phyloP scores from a whole-genome alignment of 1,140 invertebrate genomes.

The Proales similis region DNA sequence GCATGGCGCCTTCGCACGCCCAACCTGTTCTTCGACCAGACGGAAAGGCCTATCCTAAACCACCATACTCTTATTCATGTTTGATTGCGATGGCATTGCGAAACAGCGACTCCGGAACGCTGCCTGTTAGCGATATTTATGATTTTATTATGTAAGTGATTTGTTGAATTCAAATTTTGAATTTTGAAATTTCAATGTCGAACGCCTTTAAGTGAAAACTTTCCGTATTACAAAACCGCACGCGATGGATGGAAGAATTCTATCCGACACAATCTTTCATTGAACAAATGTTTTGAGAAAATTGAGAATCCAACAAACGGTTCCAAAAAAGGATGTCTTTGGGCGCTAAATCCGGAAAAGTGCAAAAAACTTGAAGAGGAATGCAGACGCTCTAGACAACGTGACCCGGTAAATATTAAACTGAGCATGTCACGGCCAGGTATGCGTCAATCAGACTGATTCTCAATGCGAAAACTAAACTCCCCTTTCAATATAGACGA shows the following conservation, averaged over 20 bases:
- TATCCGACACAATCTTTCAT: constrained; percentile 83
- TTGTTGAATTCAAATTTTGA: constrained; percentile 34
- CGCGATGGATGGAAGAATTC: constrained; percentile 94
- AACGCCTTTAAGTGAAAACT: constrained; percentile 74
- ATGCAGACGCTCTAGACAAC: constrained; percentile 87
- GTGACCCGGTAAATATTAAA: constrained; percentile 68
- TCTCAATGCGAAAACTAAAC: neutral
- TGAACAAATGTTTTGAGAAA: constrained; percentile 96
- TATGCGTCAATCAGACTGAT: constrained; percentile 43
- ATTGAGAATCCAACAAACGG: constrained; percentile 67
- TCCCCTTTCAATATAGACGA: too few relatives aligned
- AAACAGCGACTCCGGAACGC: constrained; percentile 81
- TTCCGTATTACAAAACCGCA: constrained; percentile 92
- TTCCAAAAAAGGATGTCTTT: constrained; percentile 68
- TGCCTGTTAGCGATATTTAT: constrained; percentile 96
- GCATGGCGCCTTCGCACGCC: neutral
- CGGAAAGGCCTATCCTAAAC: constrained; percentile 77
- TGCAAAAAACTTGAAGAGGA: constrained; percentile 93
- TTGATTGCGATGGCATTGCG: constrained; percentile 93
- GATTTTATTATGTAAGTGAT: constrained; percentile 87
- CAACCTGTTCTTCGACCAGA: constrained; percentile 44
- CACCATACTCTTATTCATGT: constrained; percentile 92
- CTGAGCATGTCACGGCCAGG: constrained; percentile 82
- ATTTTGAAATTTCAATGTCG: constrained; percentile 38
- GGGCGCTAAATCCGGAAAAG: constrained; percentile 90